These are phyloP conservation scores for Bombyx mori DNA, from an alignment of 1,140 invertebrate species.

Conservation along the genomic window ASM3026992v2 NC_085116.1:11516501-11517000, in stretches of 20 bases:
- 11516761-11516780: no score
- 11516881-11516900: no score
- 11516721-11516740: no score
- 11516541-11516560: conserved; percentile 59
- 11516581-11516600: conserved; percentile 37
- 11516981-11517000: conserved; percentile 8
- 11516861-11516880: no score
- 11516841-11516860: no score
- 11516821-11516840: background rate
- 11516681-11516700: conserved; percentile 14
- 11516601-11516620: conserved; percentile 46
- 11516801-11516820: no score
- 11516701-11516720: conserved; percentile 11
- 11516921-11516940: no score
- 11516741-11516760: no score
- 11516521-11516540: conserved; percentile 54
- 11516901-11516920: no score
- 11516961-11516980: no score
- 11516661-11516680: conserved; percentile 29
- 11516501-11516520: conserved; percentile 67
- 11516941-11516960: no score
- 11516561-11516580: conserved; percentile 42
- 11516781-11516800: no score
- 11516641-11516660: conserved; percentile 45
- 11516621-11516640: conserved; percentile 34